These are phyloP conservation scores for Peromyscus aztecus DNA, from an alignment of 2,797 vertebrate genomes.

Conservation along the genomic window DNA sequence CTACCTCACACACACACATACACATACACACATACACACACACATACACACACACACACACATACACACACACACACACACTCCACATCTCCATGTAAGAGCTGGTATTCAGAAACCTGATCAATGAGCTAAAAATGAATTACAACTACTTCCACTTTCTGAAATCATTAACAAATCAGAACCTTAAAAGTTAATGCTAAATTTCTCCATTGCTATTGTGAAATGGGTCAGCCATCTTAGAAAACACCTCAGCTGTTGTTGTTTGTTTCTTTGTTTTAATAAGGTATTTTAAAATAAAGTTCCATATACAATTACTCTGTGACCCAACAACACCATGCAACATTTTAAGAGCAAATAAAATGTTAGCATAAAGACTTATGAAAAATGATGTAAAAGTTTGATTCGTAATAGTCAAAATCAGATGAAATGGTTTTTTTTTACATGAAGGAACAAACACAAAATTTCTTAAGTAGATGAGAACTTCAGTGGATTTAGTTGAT, in stretches of 20 bases:
- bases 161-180: constrained; percentile 57
- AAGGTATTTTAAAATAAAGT: not conserved
- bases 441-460: not conserved
- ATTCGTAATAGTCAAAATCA: constrained; percentile 37
- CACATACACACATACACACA: not conserved
- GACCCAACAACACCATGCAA: not conserved
- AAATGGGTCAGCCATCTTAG: not conserved
- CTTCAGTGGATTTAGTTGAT: not conserved
- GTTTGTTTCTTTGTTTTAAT: not conserved
- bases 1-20: not conserved
- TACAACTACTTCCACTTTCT: constrained; percentile 1
- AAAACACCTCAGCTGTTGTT: constrained; percentile 20
- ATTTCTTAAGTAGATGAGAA: not conserved
- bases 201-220: constrained; percentile 26
- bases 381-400: constrained; percentile 39
- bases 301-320: constrained; percentile 28
- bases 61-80: not conserved
- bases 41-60: not conserved
- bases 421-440: not conserved
- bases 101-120: constrained; percentile 42
- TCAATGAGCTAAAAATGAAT: not conserved
- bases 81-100: not conserved
- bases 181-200: constrained; percentile 37
- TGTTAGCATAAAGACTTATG: not conserved
- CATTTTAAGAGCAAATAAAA: constrained; percentile 56